Base-by-base conservation (phyloP, 2,888 invertebrate species). In the Catocala sponsa region DNA sequence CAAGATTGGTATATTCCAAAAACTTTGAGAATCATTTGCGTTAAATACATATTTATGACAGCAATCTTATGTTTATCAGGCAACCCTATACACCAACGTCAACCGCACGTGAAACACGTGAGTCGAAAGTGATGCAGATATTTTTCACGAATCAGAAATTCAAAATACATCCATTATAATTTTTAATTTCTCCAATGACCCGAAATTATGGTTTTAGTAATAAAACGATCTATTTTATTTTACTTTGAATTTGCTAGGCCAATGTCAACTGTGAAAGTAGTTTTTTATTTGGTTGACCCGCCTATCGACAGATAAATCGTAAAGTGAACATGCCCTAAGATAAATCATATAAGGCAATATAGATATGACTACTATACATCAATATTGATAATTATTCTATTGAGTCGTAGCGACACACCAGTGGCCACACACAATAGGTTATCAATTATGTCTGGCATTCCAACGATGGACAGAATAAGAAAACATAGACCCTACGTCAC, bases 61-160 rank as follows among this genome's bases (percentile, higher is more conserved):
- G 35, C 4, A 38, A 38, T 38, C 7, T 38, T 38, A 9, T 38
- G 25, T 25, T 25, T 25, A 7, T 38, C 7, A 38, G 9, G 2
- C 41, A 70, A 48, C 78, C 76, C 66, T 75, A 59, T 5, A 11
- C 5, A 56, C 48, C 48, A 55, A n/a, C 46, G 65, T 15, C 12
- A 55, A 25, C 12, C 15, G 56, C 72, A 78, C 81, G 80, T 82
- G 79, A 72, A 55, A 68, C 76, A 82, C 76, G 81, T 82, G 80
- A 78, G 64, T 57, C n/a, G 69, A 75, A 80, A 73, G 78, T 79
- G 52, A 60, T 62, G 52, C 33, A 12, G 13, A 54, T 63, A 52
- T 55, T 63, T 67, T 61, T 54, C 13, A 41, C 41, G 51, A n/a
- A 68, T 66, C 46, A 59, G 52, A 72, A 70, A 67, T 76, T 76